Evolutionary conservation across 2,113 vertebrate genomes (phyloP).

Genomic region (Anguilla rostrata): DNA sequence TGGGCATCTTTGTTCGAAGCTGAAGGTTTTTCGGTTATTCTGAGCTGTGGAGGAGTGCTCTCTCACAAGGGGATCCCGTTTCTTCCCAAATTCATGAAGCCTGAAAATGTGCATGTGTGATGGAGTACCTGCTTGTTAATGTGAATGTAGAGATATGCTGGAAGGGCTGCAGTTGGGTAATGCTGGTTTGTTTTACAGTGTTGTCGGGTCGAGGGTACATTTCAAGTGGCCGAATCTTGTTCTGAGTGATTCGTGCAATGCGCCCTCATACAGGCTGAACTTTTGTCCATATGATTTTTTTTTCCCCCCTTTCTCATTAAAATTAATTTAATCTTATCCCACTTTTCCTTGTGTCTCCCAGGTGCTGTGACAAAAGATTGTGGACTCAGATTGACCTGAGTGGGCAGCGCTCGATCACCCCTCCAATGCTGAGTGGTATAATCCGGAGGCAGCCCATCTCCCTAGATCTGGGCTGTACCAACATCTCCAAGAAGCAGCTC

Average conservation of each 20-base stretch:
- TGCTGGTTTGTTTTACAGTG: neutral
- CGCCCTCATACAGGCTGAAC: no score
- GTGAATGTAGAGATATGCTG: no score
- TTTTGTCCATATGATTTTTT: neutral
- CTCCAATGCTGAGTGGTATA: conserved; percentile 87
- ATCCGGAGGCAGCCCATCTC: conserved; percentile 83
- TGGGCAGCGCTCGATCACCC: conserved; percentile 84
- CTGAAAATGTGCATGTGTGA: no score
- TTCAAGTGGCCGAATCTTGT: neutral
- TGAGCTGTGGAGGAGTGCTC: no score
- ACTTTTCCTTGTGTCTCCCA: conserved; percentile 48
- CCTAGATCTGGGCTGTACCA: conserved; percentile 85
- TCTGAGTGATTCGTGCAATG: neutral
- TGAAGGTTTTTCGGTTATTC: neutral
- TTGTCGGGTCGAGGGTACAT: neutral
- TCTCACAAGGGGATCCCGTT: no score
- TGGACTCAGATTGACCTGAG: conserved; percentile 89
- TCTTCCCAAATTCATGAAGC: no score
- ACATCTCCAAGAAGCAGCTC: conserved; percentile 90
- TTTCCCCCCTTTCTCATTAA: neutral
- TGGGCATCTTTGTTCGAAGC: neutral
- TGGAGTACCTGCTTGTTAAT: no score
- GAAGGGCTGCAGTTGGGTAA: no score
- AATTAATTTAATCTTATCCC: no score
- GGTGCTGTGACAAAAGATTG: conserved; percentile 86